A percentile compares a stretch with the other conserved stretches of the same genome.
These are phyloP conservation scores for Hipposideros larvatus DNA, from an alignment of 2,797 vertebrate genomes.

Conservation along the genomic window DNA sequence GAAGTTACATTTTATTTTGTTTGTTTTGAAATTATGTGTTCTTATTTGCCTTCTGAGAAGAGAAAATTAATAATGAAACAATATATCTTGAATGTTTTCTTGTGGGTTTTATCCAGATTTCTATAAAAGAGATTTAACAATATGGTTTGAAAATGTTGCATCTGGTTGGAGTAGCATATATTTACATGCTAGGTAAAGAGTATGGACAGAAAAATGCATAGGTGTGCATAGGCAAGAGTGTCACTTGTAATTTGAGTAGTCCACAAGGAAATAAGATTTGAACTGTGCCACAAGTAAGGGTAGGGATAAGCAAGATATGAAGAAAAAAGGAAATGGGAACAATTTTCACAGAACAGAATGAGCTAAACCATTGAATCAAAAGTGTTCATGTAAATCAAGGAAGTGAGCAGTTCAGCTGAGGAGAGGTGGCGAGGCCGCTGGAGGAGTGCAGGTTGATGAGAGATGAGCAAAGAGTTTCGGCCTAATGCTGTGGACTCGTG, in stretches of 20 bases:
- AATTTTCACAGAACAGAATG: background rate
- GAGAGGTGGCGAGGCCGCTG: background rate
- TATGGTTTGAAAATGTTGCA: background rate
- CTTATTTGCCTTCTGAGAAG: constrained; percentile 48
- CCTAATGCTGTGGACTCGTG: background rate
- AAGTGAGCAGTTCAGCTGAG: background rate
- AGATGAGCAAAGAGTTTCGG: background rate
- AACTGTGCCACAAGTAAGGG: background rate
- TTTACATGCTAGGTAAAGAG: background rate
- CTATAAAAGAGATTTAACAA: background rate
- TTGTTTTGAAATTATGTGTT: constrained; percentile 53
- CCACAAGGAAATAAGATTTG: background rate
- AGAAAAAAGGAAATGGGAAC: background rate
- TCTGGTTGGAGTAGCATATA: background rate
- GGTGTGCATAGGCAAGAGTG: background rate
- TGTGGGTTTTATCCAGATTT: background rate
- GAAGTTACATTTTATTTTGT: background rate
- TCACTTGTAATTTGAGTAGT: background rate
- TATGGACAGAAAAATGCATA: background rate
- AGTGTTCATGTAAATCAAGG: background rate
- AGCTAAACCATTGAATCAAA: background rate
- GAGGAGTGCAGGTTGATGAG: no score
- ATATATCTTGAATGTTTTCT: background rate
- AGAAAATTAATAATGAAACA: constrained; percentile 46
- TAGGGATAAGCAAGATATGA: background rate